Evolutionary conservation across 2,113 vertebrate genomes (phyloP).

Genomic region (Apteryx mantelli): DNA sequence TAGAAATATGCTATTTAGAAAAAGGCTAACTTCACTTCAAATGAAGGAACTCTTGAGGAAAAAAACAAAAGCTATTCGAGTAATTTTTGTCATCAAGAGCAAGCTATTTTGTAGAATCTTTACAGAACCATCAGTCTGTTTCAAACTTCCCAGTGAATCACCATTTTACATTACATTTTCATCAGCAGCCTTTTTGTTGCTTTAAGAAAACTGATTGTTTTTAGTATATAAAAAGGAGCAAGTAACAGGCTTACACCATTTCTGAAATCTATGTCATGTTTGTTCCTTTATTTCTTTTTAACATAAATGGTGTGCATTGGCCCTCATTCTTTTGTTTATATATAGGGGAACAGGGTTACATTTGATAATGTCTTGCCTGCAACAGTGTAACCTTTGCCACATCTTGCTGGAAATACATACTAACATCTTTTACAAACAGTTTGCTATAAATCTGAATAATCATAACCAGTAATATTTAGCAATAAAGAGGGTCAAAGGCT

Average conservation of each 20-base stretch:
- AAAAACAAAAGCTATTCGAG: not conserved
- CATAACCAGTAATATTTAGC: not conserved
- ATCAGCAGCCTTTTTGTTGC: not conserved
- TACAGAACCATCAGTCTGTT: not conserved
- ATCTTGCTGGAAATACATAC: not conserved
- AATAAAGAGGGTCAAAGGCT: not conserved
- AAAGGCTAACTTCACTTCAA: not conserved
- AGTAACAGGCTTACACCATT: not conserved
- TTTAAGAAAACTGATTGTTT: not conserved
- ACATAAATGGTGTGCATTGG: not conserved
- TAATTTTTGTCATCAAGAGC: not conserved
- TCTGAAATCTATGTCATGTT: not conserved
- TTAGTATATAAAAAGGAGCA: not conserved
- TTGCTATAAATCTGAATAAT: slow-evolving; percentile 7
- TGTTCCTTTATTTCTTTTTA: not conserved
- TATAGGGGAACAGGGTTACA: not conserved
- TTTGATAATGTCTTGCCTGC: not conserved
- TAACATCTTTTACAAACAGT: not conserved
- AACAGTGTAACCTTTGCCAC: slow-evolving; percentile 23
- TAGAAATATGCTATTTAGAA: not conserved
- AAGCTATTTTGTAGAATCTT: not conserved
- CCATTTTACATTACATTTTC: not conserved
- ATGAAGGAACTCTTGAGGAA: not conserved
- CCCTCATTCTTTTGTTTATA: not conserved
- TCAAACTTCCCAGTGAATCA: not conserved